Evolutionary conservation across 30 jellyfish, hydroid and myxozoan genomes (phyloP), one percentile per base, ranked within the genome.

Genomic region (Catostylus mosaicus): DNA sequence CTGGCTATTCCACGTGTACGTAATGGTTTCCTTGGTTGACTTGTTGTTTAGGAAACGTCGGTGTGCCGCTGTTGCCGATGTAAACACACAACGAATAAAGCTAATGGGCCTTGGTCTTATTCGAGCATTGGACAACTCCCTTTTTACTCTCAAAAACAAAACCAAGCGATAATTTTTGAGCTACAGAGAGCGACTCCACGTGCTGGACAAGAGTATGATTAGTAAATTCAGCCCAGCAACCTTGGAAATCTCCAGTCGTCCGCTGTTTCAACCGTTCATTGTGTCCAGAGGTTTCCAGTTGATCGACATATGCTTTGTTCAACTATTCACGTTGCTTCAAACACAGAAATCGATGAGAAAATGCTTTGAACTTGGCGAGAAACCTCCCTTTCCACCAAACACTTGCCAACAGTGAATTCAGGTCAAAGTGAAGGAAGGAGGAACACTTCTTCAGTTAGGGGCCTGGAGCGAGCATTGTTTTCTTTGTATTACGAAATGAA

Each of bases 381-480:
- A 74, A 5, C 60, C 80, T 46, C 60, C 85, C 75, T 74, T 52
- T 54, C 45, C 73, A 35, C 85, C 85, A 33, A 74, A 7, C 85
- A 56, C 35, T 80, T 84, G 84, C 84, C 90, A 79, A 62, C 48
- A 65, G 82, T 23, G 78, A 57, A 82, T 31, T 52, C 84, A 69
- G 92, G 92, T 82, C 92, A 82, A 68, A 56, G 77, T 52, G 14
- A 16, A 50, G 75, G 84, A 69, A 70, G 92, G 76, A 82, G 92
- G 92, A 82, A 82, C 92, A 82, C 92, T 68, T 82, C 73, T 30
- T 2, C 47, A 19, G 46, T 45, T 26, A 40, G 84, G 72, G 80
- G 77, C 79, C 83, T 74, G 92, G 92, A 51, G 26, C 86, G 86
- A 82, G 86, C 75, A 54, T 74, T 61, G 54, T 61, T 54, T 40